Evolutionary conservation across 2,113 vertebrate genomes (phyloP), one percentile per base, ranked within the genome.

Genomic region (Aix galericulata): DNA sequence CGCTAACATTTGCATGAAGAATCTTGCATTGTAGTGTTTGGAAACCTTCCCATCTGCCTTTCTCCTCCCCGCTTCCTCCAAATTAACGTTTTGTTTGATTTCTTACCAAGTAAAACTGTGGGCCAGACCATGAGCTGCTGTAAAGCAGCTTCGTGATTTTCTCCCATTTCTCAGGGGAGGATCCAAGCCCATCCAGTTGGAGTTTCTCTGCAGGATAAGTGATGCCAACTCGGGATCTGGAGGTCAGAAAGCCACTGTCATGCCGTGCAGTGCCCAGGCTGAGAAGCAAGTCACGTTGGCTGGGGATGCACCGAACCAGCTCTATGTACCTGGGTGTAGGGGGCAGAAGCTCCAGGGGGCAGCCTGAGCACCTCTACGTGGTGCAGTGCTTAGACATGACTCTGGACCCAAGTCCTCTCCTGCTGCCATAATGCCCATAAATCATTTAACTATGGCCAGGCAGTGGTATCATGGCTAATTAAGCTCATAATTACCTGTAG

Each of bases 291-390:
- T 32, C 1, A 0, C 7, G 3, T 9, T 13, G 62, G 17, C 20
- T 9, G 8, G 34, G 8, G 13, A 8, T 52, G 40, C 13, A 9
- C 34, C 8, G 0, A 29, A 38, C 16, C 26, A 44, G 15, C 36
- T 8, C 48, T 6, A 1, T 10, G 7, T 6, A 25, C 25, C 26
- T 14, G 25, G 17, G 60, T 5, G 4, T 2, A 13, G 34, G 32
- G 16, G 9, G 21, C 3, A 1, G 44, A 5, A 21, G 38, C 13
- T 26, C 7, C 22, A 50, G 48, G 48, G 22, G 18, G 20, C 40
- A 31, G 5, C 21, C 63, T 12, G 29, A 12, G 7, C 25, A 27
- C 56, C 38, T 31, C 31, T 20, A 1, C 3, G 1, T 7, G 32
- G 32, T 11, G 59, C 56, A 16, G 26, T 20, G 62, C 56, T 4